phyloP scores from a whole-genome alignment of 2,113 vertebrate genomes.

The Mustelus asterias region DNA sequence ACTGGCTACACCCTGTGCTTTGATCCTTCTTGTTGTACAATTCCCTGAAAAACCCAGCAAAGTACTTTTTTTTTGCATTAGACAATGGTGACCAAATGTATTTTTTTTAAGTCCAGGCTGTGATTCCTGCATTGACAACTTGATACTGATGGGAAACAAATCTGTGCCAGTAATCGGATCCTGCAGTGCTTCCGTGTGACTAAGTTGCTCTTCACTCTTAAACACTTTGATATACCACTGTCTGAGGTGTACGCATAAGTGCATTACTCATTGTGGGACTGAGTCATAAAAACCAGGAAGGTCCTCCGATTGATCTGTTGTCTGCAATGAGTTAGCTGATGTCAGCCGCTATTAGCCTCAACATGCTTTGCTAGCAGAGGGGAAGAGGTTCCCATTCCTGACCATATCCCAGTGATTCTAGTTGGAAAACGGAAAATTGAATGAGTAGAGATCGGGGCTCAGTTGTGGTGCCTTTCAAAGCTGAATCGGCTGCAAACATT shows the following conservation, averaged over 20 bases:
- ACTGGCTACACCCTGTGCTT: background rate
- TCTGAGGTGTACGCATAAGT: background rate
- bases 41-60: background rate
- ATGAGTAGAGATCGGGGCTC: background rate
- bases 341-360: background rate
- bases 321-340: background rate
- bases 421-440: background rate
- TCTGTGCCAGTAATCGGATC: background rate
- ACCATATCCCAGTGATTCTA: background rate
- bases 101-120: background rate
- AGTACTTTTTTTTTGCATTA: background rate
- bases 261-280: background rate
- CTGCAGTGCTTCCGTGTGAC: background rate
- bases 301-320: background rate
- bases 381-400: background rate
- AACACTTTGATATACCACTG: background rate
- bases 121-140: background rate
- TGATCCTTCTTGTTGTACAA: conserved; percentile 21
- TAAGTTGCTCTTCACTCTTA: background rate
- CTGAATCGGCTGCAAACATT: background rate
- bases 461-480: background rate
- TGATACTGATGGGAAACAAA: conserved; percentile 1
- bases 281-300: background rate
- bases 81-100: background rate
- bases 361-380: background rate